Percentiles rank a stretch among this genome's conserved stretches.
Evolutionary conservation across 2,797 vertebrate species (phyloP).

Genomic region (Borostomias antarcticus): DNA sequence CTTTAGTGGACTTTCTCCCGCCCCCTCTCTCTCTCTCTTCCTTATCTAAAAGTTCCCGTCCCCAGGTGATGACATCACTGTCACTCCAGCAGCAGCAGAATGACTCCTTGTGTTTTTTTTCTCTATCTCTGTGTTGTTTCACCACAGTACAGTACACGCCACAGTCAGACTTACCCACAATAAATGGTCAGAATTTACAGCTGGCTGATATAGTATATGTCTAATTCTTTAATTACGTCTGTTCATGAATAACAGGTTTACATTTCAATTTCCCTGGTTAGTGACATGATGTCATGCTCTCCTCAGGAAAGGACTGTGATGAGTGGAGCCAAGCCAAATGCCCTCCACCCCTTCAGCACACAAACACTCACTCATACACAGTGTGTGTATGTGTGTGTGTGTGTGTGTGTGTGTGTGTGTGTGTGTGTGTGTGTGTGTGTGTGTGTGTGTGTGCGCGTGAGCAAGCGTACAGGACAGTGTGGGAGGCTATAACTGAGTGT

Average conservation of each 20-base stretch:
- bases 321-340: slow-evolving; percentile 24
- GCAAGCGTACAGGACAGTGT: neutral
- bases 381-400: neutral
- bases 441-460: neutral
- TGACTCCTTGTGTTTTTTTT: neutral
- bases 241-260: slow-evolving; percentile 17
- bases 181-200: slow-evolving; percentile 16
- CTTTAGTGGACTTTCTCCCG: neutral
- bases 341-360: slow-evolving; percentile 8
- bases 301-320: slow-evolving; percentile 30
- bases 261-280: slow-evolving; percentile 30
- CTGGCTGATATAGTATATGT: slow-evolving; percentile 15
- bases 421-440: neutral
- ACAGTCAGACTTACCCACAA: slow-evolving; percentile 15
- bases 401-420: neutral
- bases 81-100: neutral
- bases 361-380: slow-evolving; percentile 11
- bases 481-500: neutral
- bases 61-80: slow-evolving; percentile 2
- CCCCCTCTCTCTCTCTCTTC: neutral
- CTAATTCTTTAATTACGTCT: slow-evolving; percentile 7
- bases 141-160: neutral
- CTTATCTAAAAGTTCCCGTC: neutral
- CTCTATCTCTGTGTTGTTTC: slow-evolving; percentile 4
- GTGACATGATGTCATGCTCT: slow-evolving; percentile 37